Base-by-base conservation (phyloP, 2,113 vertebrate species). In the Dascyllus trimaculatus region DNA sequence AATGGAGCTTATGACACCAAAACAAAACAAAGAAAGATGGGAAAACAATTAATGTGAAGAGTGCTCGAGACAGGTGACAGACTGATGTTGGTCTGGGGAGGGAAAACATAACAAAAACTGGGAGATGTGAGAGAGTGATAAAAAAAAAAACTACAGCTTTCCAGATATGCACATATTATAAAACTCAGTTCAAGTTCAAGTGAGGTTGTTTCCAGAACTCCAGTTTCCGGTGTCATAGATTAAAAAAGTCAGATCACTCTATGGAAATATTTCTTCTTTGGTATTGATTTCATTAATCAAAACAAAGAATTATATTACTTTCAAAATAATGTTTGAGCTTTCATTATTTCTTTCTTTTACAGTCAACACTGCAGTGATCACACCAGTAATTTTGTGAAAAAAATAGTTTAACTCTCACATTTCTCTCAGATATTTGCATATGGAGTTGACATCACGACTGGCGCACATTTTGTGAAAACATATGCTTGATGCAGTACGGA, bases 81-180 rank as follows among this genome's bases (percentile, higher is more conserved):
- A 32, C 57, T 38, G 25, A 58, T 17, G 8, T 11, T 53, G 38
- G 48, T 51, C 19, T 18, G 25, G 22, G 43, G 14, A 70, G 61
- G 52, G 53, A 61, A 75, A 68, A 60, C 58, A 17, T 66, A 58
- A 69, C 35, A 81, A 43, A 75, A 69, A 54, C 18, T 58, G 10
- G 6, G 10, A 72, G 15, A 69, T 38, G 18, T 51, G 52, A 62
- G 22, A 21, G 48, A 71, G 4, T 14, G 10, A 71, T 49, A 51
- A 62, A 32, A 7, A 32, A 35, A 1, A 45, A 35, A 29, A 19
- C 40, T n/a, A 4, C 10, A 65, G 32, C 21, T 43, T 19, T 62
- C 18, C 26, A 40, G 32, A 71, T 73, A 2, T 60, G 29, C 54
- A 40, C n/a, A 4, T 46, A 24, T 59, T 54, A 11, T 54, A 63